Base-by-base conservation (phyloP, 2,888 invertebrate genomes). In the Dasysyrphus tricinctus region DNA sequence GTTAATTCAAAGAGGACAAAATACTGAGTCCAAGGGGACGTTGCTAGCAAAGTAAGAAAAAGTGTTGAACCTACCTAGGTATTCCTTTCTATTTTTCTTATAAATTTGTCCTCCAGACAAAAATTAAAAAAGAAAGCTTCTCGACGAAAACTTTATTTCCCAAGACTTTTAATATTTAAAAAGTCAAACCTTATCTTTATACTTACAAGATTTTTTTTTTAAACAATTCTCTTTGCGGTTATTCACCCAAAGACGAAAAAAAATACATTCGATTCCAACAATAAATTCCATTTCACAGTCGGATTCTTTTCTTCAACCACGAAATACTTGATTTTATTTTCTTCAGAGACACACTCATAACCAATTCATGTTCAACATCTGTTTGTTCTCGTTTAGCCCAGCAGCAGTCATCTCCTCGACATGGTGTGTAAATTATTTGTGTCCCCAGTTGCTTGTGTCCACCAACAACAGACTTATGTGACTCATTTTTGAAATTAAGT, bases 281-380 rank as follows among this genome's bases (percentile, higher is more conserved):
- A 75, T 29, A 57, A 42, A 81, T 81, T 74, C 74, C 73, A 57
- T 74, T 78, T 63, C 77, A 85, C 81, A 85, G 70, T 77, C 80
- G 24, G 81, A 61, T 51, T 49, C 32, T 47, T 16, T 84, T 80
- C 57, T 24, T 73, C 6, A 72, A 49, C 51, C 61, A 77, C 49
- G 39, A 61, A 59, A 49, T 44, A 63, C 70, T 57, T 73, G 14
- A 47, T 59, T 32, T 32, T 24, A 24, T 24, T 79, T 79, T 74
- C 44, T 63, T 32, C 14, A n/a, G 34, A 67, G 49, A 57, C 63
- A 61, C 42, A 73, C 63, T 69, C 61, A 70, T 56, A 77, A 76
- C 44, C 57, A 76, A 65, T 65, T 34, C 63, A 76, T 74, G 44
- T 57, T 67, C 56, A 73, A 85, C 84, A 85, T 85, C 76, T 85